Evolutionary conservation across 2,113 vertebrate species (phyloP).

Genomic region (Xiphophorus maculatus): DNA sequence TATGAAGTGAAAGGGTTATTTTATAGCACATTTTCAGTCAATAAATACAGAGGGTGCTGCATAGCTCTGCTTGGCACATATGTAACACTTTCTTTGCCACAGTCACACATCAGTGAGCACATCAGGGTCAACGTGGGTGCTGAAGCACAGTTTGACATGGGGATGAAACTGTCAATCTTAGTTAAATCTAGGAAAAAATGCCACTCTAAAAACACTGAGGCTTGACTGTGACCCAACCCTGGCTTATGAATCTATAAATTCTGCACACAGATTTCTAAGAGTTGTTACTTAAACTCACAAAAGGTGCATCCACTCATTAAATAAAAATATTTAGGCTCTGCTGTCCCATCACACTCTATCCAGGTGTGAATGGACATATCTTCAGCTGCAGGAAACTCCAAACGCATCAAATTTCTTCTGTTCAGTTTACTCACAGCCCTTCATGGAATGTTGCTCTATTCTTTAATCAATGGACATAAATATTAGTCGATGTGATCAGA

Average conservation of each 20-base stretch:
- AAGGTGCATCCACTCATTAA: background rate
- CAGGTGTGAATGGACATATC: background rate
- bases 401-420: background rate
- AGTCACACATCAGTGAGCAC: background rate
- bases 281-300: background rate
- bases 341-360: background rate
- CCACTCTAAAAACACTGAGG: background rate
- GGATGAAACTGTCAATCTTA: background rate
- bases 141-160: background rate
- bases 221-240: background rate
- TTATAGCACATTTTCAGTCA: background rate
- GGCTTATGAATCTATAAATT: background rate
- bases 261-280: background rate
- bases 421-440: too few relatives aligned
- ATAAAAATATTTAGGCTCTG: background rate
- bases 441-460: background rate
- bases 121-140: background rate
- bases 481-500: background rate
- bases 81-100: background rate
- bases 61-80: background rate
- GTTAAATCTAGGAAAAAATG: background rate
- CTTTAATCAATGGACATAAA: background rate
- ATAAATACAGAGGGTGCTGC: background rate
- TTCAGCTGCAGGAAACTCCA: background rate
- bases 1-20: background rate